phyloP scores from a whole-genome alignment of 2,888 invertebrate species.

The Ormyrus nitidulus region DNA sequence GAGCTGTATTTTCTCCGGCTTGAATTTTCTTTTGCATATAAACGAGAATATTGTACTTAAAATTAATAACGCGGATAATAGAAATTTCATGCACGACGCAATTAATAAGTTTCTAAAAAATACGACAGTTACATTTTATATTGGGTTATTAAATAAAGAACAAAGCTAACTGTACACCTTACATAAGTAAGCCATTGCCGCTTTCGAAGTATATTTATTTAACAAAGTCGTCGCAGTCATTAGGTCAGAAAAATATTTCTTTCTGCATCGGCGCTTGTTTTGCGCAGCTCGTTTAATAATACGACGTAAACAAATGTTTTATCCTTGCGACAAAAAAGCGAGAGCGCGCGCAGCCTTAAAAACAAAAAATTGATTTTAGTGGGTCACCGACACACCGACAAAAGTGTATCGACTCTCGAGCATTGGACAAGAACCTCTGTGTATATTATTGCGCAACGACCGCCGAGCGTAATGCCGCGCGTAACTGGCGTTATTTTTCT shows the following conservation, averaged over 20 bases:
- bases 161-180: too few species aligned
- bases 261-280: conserved; percentile 32
- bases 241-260: conserved; percentile 23
- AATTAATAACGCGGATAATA: too few species aligned
- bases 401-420: conserved; percentile 22
- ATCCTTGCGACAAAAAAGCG: conserved; percentile 32
- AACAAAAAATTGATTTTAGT: conserved; percentile 35
- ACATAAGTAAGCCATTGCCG: neutral
- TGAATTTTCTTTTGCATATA: too few species aligned
- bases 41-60: too few species aligned
- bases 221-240: conserved; percentile 4
- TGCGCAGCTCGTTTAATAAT: neutral
- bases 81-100: too few species aligned
- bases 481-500: conserved; percentile 1
- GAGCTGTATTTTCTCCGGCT: too few species aligned
- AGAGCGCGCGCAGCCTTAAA: neutral
- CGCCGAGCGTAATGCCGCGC: conserved; percentile 31
- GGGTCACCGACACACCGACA: conserved; percentile 33
- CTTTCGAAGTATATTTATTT: neutral
- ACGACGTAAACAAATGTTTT: conserved; percentile 47
- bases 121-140: too few species aligned
- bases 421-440: conserved; percentile 18
- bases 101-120: too few species aligned
- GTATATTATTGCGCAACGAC: conserved; percentile 40
- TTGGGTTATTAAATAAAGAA: too few species aligned